Conservation (phyloP, 92 coral and sea anemone genomes). For the Scolanthus callimorphus region DNA sequence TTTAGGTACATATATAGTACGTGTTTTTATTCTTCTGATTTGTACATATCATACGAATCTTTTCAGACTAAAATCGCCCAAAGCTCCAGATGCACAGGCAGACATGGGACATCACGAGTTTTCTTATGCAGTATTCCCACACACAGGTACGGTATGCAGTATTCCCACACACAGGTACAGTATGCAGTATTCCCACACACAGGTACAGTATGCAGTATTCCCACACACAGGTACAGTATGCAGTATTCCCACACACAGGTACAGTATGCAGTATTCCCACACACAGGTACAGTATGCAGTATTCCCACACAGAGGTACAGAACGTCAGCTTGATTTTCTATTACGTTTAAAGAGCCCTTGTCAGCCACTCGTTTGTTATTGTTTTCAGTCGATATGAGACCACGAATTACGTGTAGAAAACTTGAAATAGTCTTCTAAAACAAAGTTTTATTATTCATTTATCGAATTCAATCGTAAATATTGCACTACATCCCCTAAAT, state of each 20-base stretch:
- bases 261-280: not conserved
- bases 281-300: constrained; percentile 23
- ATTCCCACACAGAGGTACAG: constrained; percentile 48
- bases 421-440: too few relatives aligned
- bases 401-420: too few relatives aligned
- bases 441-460: too few relatives aligned
- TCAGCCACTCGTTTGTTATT: too few relatives aligned
- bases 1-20: too few relatives aligned
- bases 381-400: too few relatives aligned
- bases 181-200: not conserved
- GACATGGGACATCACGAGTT: constrained; percentile 98
- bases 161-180: not conserved
- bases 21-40: too few relatives aligned
- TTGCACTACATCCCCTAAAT: too few relatives aligned
- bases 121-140: constrained; percentile 88
- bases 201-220: not conserved
- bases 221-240: not conserved
- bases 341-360: too few relatives aligned
- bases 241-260: not conserved
- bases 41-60: too few relatives aligned
- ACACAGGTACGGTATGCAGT: constrained; percentile 53
- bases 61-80: constrained; percentile 87
- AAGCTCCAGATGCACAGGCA: constrained; percentile 91
- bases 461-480: too few relatives aligned
- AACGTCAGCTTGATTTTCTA: too few relatives aligned